phyloP scores from a whole-genome alignment of 2,888 invertebrate genomes.

The Drymonia ruficornis region DNA sequence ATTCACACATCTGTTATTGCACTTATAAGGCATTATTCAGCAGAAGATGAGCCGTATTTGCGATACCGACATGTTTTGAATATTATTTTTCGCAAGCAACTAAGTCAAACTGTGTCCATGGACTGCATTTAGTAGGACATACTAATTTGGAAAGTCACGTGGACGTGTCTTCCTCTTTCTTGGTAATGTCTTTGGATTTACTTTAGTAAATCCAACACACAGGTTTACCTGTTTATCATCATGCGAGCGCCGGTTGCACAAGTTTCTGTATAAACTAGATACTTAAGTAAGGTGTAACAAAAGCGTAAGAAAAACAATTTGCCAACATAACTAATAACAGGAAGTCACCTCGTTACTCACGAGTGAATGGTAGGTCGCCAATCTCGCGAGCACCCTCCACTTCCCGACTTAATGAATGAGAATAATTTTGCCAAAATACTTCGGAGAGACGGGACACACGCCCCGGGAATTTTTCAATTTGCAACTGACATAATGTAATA shows the following conservation, averaged over 20 bases:
- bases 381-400: constrained; percentile 78
- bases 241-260: constrained; percentile 43
- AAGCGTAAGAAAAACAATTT: constrained; percentile 78
- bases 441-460: constrained; percentile 82
- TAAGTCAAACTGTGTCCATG: too few relatives aligned
- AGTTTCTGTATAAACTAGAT: constrained; percentile 56
- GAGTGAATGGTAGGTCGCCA: constrained; percentile 80
- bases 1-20: too few relatives aligned
- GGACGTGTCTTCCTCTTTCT: too few relatives aligned
- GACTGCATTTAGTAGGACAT: too few relatives aligned
- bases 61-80: too few relatives aligned
- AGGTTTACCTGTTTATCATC: constrained; percentile 23
- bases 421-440: constrained; percentile 84
- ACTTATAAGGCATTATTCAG: too few relatives aligned
- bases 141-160: too few relatives aligned
- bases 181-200: too few relatives aligned
- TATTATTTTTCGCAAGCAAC: too few relatives aligned
- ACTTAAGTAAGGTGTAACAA: constrained; percentile 46
- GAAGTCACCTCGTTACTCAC: constrained; percentile 83
- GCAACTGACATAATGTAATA: constrained; percentile 84
- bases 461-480: constrained; percentile 85
- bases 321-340: constrained; percentile 80
- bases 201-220: too few relatives aligned
- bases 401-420: constrained; percentile 83
- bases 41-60: too few relatives aligned